phyloP scores from a whole-genome alignment of 2,888 invertebrate species.

The Netelia melanura region DNA sequence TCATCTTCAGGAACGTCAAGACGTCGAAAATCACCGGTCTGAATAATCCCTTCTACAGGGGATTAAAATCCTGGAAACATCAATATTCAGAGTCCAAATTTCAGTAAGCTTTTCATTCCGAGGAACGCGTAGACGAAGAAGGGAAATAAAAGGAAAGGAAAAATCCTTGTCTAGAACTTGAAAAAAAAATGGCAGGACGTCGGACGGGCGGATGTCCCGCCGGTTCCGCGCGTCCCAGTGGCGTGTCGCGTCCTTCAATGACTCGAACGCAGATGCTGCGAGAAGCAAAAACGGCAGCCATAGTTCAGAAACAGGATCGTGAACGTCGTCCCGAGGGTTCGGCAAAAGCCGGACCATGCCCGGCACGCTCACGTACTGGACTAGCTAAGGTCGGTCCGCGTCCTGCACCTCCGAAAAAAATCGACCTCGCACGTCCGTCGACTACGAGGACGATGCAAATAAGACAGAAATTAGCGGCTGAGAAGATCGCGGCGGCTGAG shows the following conservation, averaged over 20 bases:
- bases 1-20: too few species aligned
- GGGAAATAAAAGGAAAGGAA: neutral
- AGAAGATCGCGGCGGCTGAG: conserved; percentile 72
- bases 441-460: conserved; percentile 80
- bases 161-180: neutral
- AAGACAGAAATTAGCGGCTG: conserved; percentile 74
- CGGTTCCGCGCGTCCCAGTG: conserved; percentile 11
- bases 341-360: conserved; percentile 9
- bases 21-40: too few species aligned
- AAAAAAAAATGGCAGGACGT: conserved; percentile 61
- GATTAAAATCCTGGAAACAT: too few species aligned
- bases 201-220: conserved; percentile 27
- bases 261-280: conserved; percentile 75
- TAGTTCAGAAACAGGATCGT: conserved; percentile 58
- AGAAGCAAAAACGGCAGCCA: conserved; percentile 73
- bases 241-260: conserved; percentile 57
- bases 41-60: too few species aligned
- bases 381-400: conserved; percentile 61
- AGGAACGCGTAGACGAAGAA: neutral
- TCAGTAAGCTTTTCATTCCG: neutral
- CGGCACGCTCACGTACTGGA: conserved; percentile 42
- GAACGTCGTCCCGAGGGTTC: neutral
- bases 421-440: conserved; percentile 75
- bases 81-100: neutral
- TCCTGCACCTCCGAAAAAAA: conserved; percentile 73